Conservation (phyloP, 2,797 vertebrate genomes). For the Erethizon dorsatum region DNA sequence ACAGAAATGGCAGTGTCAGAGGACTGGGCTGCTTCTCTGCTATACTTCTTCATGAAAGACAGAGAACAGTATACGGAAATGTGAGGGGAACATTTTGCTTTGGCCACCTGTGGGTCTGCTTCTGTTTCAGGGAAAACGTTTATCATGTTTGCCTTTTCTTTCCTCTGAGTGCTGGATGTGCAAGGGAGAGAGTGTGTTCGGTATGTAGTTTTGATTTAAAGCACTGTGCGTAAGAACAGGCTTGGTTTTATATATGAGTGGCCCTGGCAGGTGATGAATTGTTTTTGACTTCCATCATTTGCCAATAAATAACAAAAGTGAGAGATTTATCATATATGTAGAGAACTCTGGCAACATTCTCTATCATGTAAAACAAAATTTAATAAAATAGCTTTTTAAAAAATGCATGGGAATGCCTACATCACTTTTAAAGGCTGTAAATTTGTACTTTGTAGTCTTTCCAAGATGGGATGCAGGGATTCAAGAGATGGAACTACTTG, state of each 20-base stretch:
- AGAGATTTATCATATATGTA: conserved; percentile 72
- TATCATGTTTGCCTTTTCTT: conserved; percentile 67
- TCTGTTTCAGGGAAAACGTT: conserved; percentile 55
- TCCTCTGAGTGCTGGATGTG: background rate
- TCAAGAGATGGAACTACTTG: background rate
- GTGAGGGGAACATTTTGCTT: background rate
- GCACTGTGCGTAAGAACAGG: conserved; percentile 45
- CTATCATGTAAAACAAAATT: conserved; percentile 60
- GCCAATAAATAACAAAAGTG: conserved; percentile 75
- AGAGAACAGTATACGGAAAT: background rate
- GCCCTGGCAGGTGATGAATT: conserved; percentile 74
- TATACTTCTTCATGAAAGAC: background rate
- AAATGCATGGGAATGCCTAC: background rate
- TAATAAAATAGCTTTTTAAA: conserved; percentile 58
- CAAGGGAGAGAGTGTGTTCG: background rate
- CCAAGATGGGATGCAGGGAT: background rate
- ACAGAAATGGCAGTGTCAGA: background rate
- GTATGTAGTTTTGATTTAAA: conserved; percentile 78
- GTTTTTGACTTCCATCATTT: conserved; percentile 78
- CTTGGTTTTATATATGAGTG: conserved; percentile 76
- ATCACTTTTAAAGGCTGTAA: background rate
- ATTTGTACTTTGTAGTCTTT: conserved; percentile 57
- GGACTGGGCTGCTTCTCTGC: background rate
- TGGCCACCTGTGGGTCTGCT: background rate
- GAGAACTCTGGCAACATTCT: conserved; percentile 65